Evolutionary conservation across 2,888 invertebrate genomes (phyloP).

Genomic region (Agrenia bidenticulata): DNA sequence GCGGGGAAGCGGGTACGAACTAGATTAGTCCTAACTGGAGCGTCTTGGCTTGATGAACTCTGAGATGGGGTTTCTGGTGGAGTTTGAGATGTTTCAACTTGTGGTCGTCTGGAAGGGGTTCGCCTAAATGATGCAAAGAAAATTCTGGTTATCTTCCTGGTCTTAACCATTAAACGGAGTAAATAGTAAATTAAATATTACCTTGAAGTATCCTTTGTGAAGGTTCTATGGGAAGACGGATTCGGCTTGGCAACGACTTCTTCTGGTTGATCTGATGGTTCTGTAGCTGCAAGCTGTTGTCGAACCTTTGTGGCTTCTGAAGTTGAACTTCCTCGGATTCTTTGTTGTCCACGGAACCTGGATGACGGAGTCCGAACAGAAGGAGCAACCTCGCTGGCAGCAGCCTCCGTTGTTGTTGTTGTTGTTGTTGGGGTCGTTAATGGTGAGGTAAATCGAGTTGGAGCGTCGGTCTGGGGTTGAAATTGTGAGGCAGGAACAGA

Average conservation of each 20-base stretch:
- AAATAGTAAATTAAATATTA: no score
- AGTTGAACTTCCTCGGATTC: constrained; percentile 27
- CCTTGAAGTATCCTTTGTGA: constrained; percentile 20
- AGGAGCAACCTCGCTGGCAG: constrained; percentile 16
- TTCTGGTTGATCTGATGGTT: constrained; percentile 21
- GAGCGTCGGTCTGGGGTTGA: constrained; percentile 4
- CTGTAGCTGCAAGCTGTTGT: not conserved
- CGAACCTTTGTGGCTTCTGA: constrained; percentile 2
- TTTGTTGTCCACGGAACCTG: constrained; percentile 31
- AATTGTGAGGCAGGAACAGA: constrained; percentile 41
- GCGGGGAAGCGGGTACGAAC: constrained; percentile 15
- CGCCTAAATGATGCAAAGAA: constrained; percentile 26
- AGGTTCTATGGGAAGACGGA: constrained; percentile 14
- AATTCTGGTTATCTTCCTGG: not conserved
- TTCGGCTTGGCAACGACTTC: constrained; percentile 24
- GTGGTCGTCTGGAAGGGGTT: constrained; percentile 30
- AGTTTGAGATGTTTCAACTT: constrained; percentile 17
- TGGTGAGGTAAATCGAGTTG: constrained; percentile 14
- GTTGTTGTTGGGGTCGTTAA: constrained; percentile 28
- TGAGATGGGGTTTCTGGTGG: constrained; percentile 30
- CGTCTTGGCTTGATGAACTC: constrained; percentile 23
- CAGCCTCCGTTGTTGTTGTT: constrained; percentile 30
- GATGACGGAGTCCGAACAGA: constrained; percentile 13
- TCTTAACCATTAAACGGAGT: constrained; percentile 13
- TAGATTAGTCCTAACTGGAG: not conserved